Base-by-base conservation (phyloP, 2,888 invertebrate species). In the Diplazon laetatorius region DNA sequence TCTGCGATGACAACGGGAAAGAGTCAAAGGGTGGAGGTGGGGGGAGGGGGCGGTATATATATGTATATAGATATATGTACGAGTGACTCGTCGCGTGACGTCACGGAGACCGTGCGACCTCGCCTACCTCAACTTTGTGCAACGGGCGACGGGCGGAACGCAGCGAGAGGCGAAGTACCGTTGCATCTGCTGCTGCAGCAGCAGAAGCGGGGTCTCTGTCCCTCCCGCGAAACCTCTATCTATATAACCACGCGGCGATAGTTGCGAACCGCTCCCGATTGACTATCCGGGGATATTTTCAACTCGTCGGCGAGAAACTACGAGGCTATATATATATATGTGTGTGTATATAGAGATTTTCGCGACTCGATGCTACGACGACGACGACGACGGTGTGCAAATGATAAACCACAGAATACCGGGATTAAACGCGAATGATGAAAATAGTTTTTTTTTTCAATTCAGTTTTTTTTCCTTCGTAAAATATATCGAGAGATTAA, bases 121-220 rank as follows among this genome's bases (percentile, higher is more conserved):
- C 90, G 88, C 90, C 90, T 89, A 89, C 87, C 89, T 88, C 89
- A 89, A 89, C 90, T 86, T 88, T 82, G 85, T 84, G 86, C 86
- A 81, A 78, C 80, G 25, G 37, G 16, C 69, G 69, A 46, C 70
- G 81, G 77, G 81, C 78, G 77, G 81, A 82, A 76, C 50, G 79
- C 81, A 80, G 82, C 82, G 83, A 81, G 84, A 81, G n/a, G 81
- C 82, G 80, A 83, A 83, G 82, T 86, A 86, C 86, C 87, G 86
- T 86, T 86, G 85, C 82, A 81, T 74, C 81, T 74, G 30, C 30
- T 5, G 6, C 30, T 75, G 44, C 71, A 65, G 80, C 71, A 73
- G 46, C 66, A 63, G 57, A 39, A 63, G 65, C 69, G 18, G 62
- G 62, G 70, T 68, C 48, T 35, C 2, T 37, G 48, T 20, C 63